Conservation (phyloP, 2,888 invertebrate species). For the Coelinius sp. region DNA sequence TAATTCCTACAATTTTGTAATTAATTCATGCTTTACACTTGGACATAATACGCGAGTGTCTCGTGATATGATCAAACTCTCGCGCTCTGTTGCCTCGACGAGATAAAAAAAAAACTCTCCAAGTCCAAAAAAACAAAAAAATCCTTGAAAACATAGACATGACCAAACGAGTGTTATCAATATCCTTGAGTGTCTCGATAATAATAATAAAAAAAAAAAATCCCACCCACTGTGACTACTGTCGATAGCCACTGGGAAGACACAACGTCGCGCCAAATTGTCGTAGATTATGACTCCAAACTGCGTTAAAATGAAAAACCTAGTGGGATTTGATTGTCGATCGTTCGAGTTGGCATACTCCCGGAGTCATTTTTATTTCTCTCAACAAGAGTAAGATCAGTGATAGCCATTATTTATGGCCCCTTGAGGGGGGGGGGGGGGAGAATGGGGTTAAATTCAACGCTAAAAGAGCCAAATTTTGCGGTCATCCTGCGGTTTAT, state of each 20-base stretch:
- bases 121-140: not conserved
- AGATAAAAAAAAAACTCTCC: not conserved
- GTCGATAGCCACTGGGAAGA: not conserved
- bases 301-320: slow-evolving; percentile 6
- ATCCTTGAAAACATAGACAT: not conserved
- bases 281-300: slow-evolving; percentile 31
- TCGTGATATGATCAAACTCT: slow-evolving; percentile 15
- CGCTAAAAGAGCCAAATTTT: not conserved
- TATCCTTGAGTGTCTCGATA: not conserved
- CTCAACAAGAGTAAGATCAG: too few relatives aligned
- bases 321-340: slow-evolving; percentile 16
- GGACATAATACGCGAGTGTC: not conserved
- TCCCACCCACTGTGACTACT: not conserved
- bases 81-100: not conserved
- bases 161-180: slow-evolving; percentile 14
- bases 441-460: slow-evolving; percentile 27
- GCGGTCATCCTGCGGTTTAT: not conserved
- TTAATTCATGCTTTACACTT: too few relatives aligned
- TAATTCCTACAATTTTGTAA: too few relatives aligned
- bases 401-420: slow-evolving; percentile 47
- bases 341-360: slow-evolving; percentile 41
- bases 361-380: not conserved
- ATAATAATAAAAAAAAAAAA: not conserved
- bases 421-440: slow-evolving; percentile 24
- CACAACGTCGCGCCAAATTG: slow-evolving; percentile 33